Conservation (phyloP, 2,797 vertebrate genomes). For the Botia almorhae region DNA sequence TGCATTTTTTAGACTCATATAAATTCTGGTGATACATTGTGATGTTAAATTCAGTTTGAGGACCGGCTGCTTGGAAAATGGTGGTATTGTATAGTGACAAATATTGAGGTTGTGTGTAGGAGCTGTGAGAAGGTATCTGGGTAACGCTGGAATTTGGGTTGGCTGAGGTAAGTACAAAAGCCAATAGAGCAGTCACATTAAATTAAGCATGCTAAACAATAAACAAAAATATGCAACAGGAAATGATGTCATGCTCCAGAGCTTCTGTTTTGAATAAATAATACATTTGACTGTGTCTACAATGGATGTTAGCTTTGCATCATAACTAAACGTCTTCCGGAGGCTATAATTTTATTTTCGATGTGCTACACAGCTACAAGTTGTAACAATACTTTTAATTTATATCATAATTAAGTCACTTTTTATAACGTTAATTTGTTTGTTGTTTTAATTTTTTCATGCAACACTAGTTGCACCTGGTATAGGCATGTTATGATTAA, state of each 20-base stretch:
- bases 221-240: neutral
- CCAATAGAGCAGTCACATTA: neutral
- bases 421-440: neutral
- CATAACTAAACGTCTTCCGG: too few relatives aligned
- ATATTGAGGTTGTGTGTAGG: neutral
- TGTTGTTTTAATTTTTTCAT: neutral
- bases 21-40: neutral
- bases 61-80: neutral
- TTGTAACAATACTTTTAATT: neutral
- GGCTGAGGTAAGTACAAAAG: neutral
- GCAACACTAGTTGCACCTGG: neutral
- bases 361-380: too few relatives aligned
- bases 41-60: constrained; percentile 1
- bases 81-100: neutral
- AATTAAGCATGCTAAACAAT: neutral
- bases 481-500: neutral
- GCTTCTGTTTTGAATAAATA: neutral
- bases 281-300: neutral
- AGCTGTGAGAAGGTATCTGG: neutral
- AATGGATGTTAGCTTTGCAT: neutral
- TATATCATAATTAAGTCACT: neutral
- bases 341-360: too few relatives aligned
- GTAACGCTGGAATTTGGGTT: neutral
- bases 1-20: neutral
- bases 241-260: neutral